Conservation (phyloP, 1,140 invertebrate species). For the Limonius californicus region DNA sequence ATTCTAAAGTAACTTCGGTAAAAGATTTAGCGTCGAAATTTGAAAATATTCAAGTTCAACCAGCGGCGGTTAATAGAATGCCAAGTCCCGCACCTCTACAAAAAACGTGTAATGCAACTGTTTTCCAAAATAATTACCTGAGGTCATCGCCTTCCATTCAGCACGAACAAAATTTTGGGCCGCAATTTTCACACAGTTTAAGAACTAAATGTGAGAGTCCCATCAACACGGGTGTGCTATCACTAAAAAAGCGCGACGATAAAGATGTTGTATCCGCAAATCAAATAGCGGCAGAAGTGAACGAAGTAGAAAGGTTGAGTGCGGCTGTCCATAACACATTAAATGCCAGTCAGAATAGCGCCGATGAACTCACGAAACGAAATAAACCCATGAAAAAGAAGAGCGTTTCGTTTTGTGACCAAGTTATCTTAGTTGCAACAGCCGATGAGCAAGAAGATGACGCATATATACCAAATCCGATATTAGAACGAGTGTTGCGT, state of each 20-base stretch:
- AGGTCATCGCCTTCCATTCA: background rate
- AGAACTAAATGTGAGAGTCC: slow-evolving; percentile 18
- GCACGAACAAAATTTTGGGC: slow-evolving; percentile 18
- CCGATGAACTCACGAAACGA: slow-evolving; percentile 34
- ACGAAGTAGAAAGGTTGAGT: slow-evolving; percentile 54
- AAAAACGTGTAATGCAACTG: background rate
- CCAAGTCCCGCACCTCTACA: background rate
- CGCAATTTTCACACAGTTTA: background rate
- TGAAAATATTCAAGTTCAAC: slow-evolving; percentile 59
- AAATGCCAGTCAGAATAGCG: background rate
- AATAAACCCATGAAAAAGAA: slow-evolving; percentile 70
- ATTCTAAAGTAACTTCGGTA: slow-evolving; percentile 55
- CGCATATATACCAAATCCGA: slow-evolving; percentile 86
- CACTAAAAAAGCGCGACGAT: slow-evolving; percentile 34
- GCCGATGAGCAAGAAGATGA: slow-evolving; percentile 88
- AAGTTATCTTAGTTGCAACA: slow-evolving; percentile 86
- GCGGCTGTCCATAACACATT: slow-evolving; percentile 48
- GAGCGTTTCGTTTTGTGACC: slow-evolving; percentile 90
- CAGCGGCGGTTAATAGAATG: background rate
- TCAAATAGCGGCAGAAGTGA: slow-evolving; percentile 51
- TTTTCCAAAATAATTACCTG: no score
- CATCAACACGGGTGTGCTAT: slow-evolving; percentile 26
- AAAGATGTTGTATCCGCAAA: slow-evolving; percentile 32
- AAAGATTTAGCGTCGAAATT: slow-evolving; percentile 80
- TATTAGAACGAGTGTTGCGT: slow-evolving; percentile 78